Base-by-base conservation (phyloP, 2,797 vertebrate genomes). In the Alauda arvensis region DNA sequence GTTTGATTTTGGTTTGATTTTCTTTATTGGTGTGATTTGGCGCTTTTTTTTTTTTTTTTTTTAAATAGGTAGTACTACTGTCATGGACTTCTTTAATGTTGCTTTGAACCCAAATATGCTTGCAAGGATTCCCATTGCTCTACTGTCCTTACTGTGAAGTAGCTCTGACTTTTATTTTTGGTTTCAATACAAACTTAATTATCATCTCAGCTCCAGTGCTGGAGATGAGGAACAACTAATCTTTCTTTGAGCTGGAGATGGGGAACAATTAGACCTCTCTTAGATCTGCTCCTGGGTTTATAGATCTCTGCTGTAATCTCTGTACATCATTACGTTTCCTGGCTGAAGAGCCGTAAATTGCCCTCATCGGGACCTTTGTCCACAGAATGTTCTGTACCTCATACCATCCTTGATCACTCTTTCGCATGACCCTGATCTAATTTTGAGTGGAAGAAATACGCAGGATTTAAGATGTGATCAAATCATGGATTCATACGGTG, bases 361-460 rank as follows among this genome's bases (percentile, higher is more conserved):
- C n/a, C 61, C 18, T 61, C 3, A 6, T 23, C 24, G 14, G 13
- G 3, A 2, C 21, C 33, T 85, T 75, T 66, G 13, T 72, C 31
- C 6, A 5, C 8, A 43, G 11, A 20, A 11, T 1, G 0, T 69
- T 66, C 26, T 45, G 7, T 60, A 46, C 14, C 13, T 69, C 11
- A 75, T 45, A 8, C 1, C 12, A 21, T 60, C 20, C 7, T 42
- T 37, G 21, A 21, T n/a, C 34, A 17, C 11, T 70, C 46, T 42
- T 74, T 53, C 55, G 53, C 16, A 28, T 53, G 29, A 43, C 25
- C 18, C 26, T 53, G 14, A 46, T 40, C 39, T 76, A 53, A 33
- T 1, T 77, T 3, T 57, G 31, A 66, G 21, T 19, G 28, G 3
- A 74, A 60, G 42, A 70, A 84, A 40, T 43, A 29, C 6, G 16